Base-by-base conservation (phyloP, 2,888 invertebrate species). In the Eumerus sabulonum region DNA sequence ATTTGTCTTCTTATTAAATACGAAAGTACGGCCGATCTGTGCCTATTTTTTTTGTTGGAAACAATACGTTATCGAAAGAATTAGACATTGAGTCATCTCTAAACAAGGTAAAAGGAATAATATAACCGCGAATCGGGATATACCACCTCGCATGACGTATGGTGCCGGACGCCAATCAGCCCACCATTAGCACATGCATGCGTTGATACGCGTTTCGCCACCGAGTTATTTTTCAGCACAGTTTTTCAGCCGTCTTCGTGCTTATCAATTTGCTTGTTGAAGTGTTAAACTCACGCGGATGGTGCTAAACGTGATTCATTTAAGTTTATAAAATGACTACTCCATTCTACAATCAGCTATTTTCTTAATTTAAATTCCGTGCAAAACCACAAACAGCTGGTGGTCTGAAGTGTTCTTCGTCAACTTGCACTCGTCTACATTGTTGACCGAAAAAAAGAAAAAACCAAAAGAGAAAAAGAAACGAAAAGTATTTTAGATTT, bases 241-340 rank as follows among this genome's bases (percentile, higher is more conserved):
- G 35, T 12, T 68, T 77, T 77, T 72, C 77, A 77, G 67, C 67
- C 40, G 67, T 27, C 27, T 27, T 50, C 57, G 72, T 77, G 62
- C 76, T 77, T 66, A 77, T 77, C 77, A 73, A 68, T 72, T 63
- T 63, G 66, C 51, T 77, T 50, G 36, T 67, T 48, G 50, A 76
- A 66, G 60, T 76, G 59, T 63, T 40, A 42, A 59, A 42, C 48
- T 68, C 59, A 63, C 67, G 67, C 67, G 67, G 67, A 72, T 51
- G 67, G 77, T 76, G 64, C 59, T 67, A 67, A 68, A 68, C 57
- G 72, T 73, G 72, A 73, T 72, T 77, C 72, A 77, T 72, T 77
- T 63, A 63, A 56, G 56, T 63, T 77, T 42, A 67, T 72, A 77
- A 63, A 68, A 54, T 63, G 62, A 73, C 62, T 67, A 72, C 56